Conservation (phyloP, 2,797 vertebrate genomes). For the Spondyliosoma cantharus region DNA sequence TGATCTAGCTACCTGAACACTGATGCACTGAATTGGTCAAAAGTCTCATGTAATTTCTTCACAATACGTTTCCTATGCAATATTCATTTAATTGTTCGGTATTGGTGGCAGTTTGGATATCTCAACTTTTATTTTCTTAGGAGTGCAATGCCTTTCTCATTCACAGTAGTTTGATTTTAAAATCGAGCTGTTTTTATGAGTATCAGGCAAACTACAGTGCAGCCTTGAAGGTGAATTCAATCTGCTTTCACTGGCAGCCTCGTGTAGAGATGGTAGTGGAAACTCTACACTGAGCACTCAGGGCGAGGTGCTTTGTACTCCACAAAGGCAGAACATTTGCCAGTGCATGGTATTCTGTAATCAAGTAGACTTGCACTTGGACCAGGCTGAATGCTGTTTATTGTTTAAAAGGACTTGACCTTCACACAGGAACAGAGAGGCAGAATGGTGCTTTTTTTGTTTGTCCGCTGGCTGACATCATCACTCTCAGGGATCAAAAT, state of each 20-base stretch:
- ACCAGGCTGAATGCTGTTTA: conserved; percentile 60
- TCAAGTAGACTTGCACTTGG: conserved; percentile 60
- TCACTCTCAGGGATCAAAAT: conserved; percentile 24
- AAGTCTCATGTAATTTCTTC: background rate
- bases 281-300: conserved; percentile 70
- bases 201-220: conserved; percentile 35
- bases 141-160: background rate
- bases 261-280: conserved; percentile 44
- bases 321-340: conserved; percentile 67
- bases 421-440: conserved; percentile 26
- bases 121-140: background rate
- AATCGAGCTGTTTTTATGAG: conserved; percentile 23
- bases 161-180: background rate
- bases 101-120: background rate
- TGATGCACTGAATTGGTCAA: background rate
- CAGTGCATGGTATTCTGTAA: conserved; percentile 58
- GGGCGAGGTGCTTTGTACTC: conserved; percentile 64
- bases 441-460: conserved; percentile 31
- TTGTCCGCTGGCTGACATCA: conserved; percentile 34
- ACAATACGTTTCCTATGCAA: background rate
- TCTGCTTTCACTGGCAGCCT: conserved; percentile 56
- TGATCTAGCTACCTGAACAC: background rate
- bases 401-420: conserved; percentile 68
- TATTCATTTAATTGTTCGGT: background rate
- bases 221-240: conserved; percentile 64